Base-by-base conservation (phyloP, 1,140 invertebrate genomes). In the Rhagoletis zephyria region DNA sequence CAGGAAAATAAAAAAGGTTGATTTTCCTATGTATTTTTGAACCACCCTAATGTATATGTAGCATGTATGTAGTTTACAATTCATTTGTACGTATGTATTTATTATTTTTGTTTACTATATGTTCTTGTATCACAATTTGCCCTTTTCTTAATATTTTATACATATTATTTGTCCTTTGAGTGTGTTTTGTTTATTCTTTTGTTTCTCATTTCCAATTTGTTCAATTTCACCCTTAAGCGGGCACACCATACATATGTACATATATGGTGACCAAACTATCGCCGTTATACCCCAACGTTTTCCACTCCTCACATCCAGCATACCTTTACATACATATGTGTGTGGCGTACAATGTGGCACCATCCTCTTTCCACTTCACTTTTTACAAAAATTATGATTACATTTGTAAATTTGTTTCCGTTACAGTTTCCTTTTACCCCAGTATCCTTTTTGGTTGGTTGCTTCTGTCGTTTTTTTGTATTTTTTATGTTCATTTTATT, bases 381-480 rank as follows among this genome's bases (percentile, higher is more conserved):
- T n/a, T 48, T 74, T 48, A 40, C 12, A 16, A 74, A 51, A 74
- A 74, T 74, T 74, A 74, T 74, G 70, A 74, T 74, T 74, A 74
- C 70, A 74, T 74, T 74, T 74, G 70, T 74, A 74, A 74, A 74
- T 74, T 74, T 74, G 70, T 74, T 74, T 74, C 70, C 70, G 70
- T 74, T 74, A 74, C 70, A 74, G 70, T 48, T 74, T 74, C 70
- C 70, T 74, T 74, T 74, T 74, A 74, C 70, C 70, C 70, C 70
- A 74, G 70, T 74, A 45, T 74, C 70, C 70, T 74, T 74, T 74
- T 45, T 48, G 70, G 70, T 16, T 74, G 42, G 45, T 74, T 74
- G 70, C 45, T 74, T 74, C 48, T 51, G 45, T 74, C 12, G n/a
- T n/a, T n/a, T 74, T 48, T 77, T 77, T 77, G 48, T 77, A 42